Conservation (phyloP, 2,113 vertebrate species). For the Emydura subglobosa region DNA sequence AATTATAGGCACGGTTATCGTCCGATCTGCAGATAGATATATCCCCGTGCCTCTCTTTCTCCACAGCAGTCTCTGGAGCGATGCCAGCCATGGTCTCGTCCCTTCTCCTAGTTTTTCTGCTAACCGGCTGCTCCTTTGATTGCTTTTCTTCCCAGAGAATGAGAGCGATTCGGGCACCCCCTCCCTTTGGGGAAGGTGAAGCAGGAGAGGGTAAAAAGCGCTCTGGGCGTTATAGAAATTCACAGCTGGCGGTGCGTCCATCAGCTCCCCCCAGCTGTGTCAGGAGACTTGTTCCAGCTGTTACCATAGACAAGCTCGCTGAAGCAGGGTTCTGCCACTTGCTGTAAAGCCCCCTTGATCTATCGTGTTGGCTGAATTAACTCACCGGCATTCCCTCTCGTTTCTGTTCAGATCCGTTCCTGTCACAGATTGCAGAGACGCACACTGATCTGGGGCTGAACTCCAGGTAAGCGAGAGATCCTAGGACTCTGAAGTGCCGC, state of each 20-base stretch:
- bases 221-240: not conserved
- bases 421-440: not conserved
- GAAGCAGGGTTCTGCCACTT: no score
- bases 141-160: not conserved
- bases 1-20: not conserved
- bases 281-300: no score
- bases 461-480: not conserved
- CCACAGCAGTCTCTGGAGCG: not conserved
- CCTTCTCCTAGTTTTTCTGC: not conserved
- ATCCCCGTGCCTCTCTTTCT: not conserved
- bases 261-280: no score
- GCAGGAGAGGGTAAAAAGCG: not conserved
- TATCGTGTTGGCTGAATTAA: not conserved
- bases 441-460: not conserved
- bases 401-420: not conserved
- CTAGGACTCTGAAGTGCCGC: no score
- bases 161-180: not conserved
- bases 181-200: not conserved
- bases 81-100: not conserved
- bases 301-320: no score
- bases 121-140: not conserved
- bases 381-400: not conserved
- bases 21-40: not conserved
- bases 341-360: not conserved
- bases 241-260: not conserved